Evolutionary conservation across 2,888 invertebrate species (phyloP), one percentile per base, ranked within the genome.

Genomic region (Drosophila affinis): DNA sequence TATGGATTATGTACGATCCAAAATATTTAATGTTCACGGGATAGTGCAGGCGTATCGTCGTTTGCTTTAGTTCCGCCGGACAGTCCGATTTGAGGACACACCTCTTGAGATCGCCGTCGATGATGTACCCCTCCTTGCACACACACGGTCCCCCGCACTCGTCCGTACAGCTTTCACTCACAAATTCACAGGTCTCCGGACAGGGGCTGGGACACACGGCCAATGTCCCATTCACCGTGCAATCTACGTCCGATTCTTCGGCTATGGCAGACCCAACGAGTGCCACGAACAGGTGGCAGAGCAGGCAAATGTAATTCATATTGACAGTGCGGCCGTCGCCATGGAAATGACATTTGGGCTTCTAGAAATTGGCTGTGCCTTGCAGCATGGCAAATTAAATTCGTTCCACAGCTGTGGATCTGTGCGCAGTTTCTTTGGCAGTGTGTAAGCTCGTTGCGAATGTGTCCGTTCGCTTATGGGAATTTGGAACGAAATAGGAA

Each of bases 121-220:
- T 62, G 14, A 62, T 24, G n/a, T 60, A 62, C 9, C 53, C 64
- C 12, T 64, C 53, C 5, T 27, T 18, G 64, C 64, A 63, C 5
- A 53, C 47, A 47, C 64, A 64, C 3, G 64, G 64, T 1, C 64
- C 64, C 0, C 64, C 52, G 34, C 64, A 64, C n/a, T 24, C 46
- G 6, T 10, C 1, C 9, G 21, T 14, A 5, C 64, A 64, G 1
- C 14, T 29, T 10, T 1, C 9, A 17, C 52, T 53, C 21, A 64
- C 3, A 44, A 53, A 64, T 3, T 29, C 63, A 18, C 63, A 63
- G 3, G 63, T 63, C 0, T 63, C 62, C 3, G 63, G 63, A 27
- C 63, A 63, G 7, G 63, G 14, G 12, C 17, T 18, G 7, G 63
- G 63, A 34, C 63, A 63, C 10, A 4, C 0, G 9, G 32, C 51